Percentiles rank a stretch among this genome's conserved stretches.
phyloP scores from a whole-genome alignment of 2,113 vertebrate genomes.

The Dromaius novaehollandiae region DNA sequence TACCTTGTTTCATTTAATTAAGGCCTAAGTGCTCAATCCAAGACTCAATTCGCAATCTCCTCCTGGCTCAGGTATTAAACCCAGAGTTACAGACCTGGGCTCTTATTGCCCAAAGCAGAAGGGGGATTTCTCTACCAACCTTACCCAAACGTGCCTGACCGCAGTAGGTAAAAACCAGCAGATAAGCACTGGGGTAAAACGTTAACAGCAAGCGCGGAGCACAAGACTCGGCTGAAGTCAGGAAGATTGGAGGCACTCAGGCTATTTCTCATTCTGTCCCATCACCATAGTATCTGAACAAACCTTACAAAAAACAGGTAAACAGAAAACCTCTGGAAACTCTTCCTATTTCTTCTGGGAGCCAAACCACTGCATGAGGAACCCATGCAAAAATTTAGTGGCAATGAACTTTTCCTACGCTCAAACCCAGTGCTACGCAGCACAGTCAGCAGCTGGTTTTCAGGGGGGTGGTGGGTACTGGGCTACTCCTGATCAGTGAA shows the following conservation, averaged over 20 bases:
- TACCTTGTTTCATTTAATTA: not conserved
- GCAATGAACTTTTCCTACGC: not conserved
- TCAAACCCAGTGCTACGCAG: too few species aligned
- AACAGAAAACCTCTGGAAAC: not conserved
- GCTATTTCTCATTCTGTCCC: not conserved
- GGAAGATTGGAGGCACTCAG: accelerated
- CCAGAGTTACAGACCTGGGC: not conserved
- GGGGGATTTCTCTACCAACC: too few species aligned
- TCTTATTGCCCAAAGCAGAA: not conserved
- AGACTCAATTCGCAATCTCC: not conserved
- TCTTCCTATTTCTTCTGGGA: accelerated
- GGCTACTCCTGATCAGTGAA: not conserved
- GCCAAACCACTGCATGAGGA: not conserved
- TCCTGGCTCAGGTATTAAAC: not conserved
- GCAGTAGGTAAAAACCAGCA: too few species aligned
- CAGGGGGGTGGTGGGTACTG: too few species aligned
- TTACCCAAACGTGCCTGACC: too few species aligned
- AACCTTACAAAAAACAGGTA: not conserved
- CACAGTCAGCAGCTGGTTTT: not conserved
- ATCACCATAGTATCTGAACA: not conserved
- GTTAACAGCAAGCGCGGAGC: accelerated
- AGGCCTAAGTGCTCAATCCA: not conserved
- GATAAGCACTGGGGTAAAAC: not conserved
- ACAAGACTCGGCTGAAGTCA: not conserved
- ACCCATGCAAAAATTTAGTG: accelerated